These are phyloP conservation scores for Chaenogobius annularis DNA, from an alignment of 2,113 vertebrate species.

Conservation along the genomic window DNA sequence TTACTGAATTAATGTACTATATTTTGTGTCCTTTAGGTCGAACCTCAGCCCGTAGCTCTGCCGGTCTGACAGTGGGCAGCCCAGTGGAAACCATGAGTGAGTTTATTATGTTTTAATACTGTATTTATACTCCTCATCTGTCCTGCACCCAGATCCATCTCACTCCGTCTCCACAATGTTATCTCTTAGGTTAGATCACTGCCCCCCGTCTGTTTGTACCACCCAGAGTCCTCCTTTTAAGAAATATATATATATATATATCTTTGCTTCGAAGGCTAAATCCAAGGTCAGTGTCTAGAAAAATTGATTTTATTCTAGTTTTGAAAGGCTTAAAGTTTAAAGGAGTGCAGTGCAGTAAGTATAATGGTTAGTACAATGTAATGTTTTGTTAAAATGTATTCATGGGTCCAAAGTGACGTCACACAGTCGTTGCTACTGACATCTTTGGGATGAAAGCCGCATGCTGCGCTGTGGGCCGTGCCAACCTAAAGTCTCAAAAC, in stretches of 20 bases:
- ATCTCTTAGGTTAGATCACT: neutral
- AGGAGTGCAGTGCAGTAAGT: neutral
- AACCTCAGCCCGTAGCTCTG: constrained; percentile 70
- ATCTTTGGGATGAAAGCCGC: too few relatives aligned
- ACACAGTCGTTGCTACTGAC: too few relatives aligned
- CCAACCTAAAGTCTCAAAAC: too few relatives aligned
- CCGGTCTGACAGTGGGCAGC: constrained; percentile 72
- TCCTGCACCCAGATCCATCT: neutral
- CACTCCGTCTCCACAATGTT: neutral
- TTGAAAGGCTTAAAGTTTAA: constrained; percentile 11
- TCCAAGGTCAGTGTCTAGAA: constrained; percentile 24
- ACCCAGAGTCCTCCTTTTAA: constrained; percentile 10
- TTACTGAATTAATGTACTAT: too few relatives aligned
- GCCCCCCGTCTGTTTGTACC: neutral
- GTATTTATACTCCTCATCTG: neutral
- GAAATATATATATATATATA: neutral
- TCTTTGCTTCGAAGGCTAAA: constrained; percentile 19
- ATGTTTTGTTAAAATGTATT: neutral
- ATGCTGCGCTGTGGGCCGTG: too few relatives aligned
- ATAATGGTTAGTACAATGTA: neutral
- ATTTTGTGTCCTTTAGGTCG: constrained; percentile 73
- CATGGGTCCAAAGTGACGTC: too few relatives aligned
- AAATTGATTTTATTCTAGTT: constrained; percentile 21
- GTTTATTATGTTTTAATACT: constrained; percentile 43
- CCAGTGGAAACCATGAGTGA: constrained; percentile 88